Evolutionary conservation across 2,113 vertebrate genomes (phyloP).

Genomic region (Ginglymostoma cirratum): DNA sequence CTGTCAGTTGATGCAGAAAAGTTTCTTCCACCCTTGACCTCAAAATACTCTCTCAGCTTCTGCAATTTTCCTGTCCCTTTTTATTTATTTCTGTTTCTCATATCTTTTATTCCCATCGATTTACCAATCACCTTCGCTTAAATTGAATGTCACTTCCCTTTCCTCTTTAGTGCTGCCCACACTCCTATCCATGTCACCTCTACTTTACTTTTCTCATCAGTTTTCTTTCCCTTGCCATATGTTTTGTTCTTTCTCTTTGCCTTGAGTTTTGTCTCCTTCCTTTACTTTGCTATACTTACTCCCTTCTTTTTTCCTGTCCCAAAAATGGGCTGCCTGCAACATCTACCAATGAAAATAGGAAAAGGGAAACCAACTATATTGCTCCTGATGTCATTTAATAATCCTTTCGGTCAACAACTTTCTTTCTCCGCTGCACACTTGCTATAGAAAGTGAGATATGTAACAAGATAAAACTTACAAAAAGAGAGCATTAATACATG

Average conservation of each 20-base stretch:
- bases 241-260: background rate
- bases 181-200: background rate
- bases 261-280: background rate
- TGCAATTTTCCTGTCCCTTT: background rate
- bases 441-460: background rate
- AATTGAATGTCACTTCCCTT: background rate
- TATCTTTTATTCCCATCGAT: background rate
- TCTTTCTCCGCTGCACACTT: background rate
- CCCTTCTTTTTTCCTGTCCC: background rate
- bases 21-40: too few species aligned
- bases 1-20: too few species aligned
- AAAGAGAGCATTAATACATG: background rate
- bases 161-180: background rate
- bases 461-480: background rate
- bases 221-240: background rate
- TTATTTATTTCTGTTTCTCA: background rate
- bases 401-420: background rate
- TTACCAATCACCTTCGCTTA: background rate
- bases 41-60: background rate
- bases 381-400: background rate
- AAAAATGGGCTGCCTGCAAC: background rate
- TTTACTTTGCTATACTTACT: background rate
- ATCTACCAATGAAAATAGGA: background rate
- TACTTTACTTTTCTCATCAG: background rate
- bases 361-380: background rate